phyloP scores from a whole-genome alignment of 1,140 invertebrate genomes.

The Druon quercuslanigerum region DNA sequence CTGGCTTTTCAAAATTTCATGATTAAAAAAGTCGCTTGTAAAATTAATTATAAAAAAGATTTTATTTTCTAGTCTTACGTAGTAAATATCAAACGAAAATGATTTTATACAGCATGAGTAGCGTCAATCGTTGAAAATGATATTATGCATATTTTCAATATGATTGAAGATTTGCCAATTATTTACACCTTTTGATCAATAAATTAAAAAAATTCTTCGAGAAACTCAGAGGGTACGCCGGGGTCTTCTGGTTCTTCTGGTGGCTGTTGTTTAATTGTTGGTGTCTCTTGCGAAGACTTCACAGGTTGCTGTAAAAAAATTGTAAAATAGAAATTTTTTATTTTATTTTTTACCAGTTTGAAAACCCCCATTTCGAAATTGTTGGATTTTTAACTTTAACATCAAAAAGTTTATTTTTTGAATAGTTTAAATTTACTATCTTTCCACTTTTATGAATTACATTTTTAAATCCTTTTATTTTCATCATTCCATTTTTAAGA shows the following conservation, averaged over 20 bases:
- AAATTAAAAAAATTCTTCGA: conserved; percentile 2
- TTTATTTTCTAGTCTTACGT: conserved; percentile 1
- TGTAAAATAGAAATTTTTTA: not conserved
- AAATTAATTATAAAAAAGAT: not conserved
- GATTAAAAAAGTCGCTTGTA: no score
- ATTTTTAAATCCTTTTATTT: no score
- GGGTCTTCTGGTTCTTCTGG: not conserved
- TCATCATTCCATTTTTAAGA: no score
- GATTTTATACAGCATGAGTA: not conserved
- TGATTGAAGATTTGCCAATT: not conserved
- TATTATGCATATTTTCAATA: not conserved
- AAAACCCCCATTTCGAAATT: no score
- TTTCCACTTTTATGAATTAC: no score
- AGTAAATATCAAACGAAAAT: not conserved
- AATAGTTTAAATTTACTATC: no score
- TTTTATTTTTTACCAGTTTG: not conserved
- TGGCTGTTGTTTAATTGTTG: not conserved
- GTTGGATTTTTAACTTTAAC: no score
- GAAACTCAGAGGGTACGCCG: not conserved
- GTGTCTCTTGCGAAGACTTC: not conserved
- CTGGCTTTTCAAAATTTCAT: no score
- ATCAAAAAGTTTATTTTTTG: no score
- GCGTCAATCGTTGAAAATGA: not conserved
- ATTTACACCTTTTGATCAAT: conserved; percentile 7
- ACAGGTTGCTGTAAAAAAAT: not conserved